Evolutionary conservation across 1,140 invertebrate species (phyloP).

Genomic region (Heliconius congener): DNA sequence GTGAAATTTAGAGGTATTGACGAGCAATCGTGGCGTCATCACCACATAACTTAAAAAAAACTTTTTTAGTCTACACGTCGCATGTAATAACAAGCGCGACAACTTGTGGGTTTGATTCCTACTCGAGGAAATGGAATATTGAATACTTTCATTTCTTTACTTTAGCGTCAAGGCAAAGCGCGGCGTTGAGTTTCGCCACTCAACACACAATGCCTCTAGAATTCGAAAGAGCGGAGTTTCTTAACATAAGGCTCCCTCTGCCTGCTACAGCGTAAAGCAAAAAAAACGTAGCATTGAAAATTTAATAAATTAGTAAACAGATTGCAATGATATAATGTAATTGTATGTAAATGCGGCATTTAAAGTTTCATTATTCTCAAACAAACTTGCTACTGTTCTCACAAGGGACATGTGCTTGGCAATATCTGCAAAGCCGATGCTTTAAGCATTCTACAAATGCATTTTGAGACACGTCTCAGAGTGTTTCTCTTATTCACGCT

Average conservation of each 20-base stretch:
- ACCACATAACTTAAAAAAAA: neutral
- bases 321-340: constrained; percentile 8
- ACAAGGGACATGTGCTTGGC: constrained; percentile 14
- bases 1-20: too few relatives aligned
- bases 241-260: too few relatives aligned
- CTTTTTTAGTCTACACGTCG: too few relatives aligned
- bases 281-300: neutral
- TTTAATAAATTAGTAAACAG: neutral
- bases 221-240: too few relatives aligned
- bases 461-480: constrained; percentile 30
- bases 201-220: too few relatives aligned
- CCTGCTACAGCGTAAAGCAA: too few relatives aligned
- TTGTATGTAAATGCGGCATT: constrained; percentile 5
- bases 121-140: too few relatives aligned
- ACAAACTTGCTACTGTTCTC: constrained; percentile 4
- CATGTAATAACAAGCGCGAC: neutral
- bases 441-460: constrained; percentile 30
- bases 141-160: too few relatives aligned
- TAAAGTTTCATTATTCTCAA: constrained; percentile 37
- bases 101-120: neutral
- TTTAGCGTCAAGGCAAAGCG: too few relatives aligned
- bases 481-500: constrained; percentile 25
- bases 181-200: too few relatives aligned
- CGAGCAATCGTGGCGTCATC: too few relatives aligned
- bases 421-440: constrained; percentile 25